phyloP scores from a whole-genome alignment of 2,113 vertebrate genomes.

The Nicator chloris region DNA sequence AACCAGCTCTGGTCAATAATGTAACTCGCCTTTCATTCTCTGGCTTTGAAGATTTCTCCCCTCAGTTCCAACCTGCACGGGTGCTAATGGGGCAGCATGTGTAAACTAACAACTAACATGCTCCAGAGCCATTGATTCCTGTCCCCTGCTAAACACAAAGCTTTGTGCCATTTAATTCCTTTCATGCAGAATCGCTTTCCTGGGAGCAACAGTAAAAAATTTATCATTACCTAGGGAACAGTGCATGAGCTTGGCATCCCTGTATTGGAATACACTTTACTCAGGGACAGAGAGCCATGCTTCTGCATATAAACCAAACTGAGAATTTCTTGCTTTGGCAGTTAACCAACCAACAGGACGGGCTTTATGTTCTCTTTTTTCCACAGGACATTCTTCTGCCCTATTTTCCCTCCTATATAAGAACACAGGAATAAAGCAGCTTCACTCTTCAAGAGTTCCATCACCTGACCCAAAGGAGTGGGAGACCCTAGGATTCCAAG shows the following conservation, averaged over 20 bases:
- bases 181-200: background rate
- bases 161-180: conserved; percentile 13
- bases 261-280: background rate
- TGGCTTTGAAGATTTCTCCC: background rate
- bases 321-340: background rate
- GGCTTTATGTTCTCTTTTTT: background rate
- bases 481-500: background rate
- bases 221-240: conserved; percentile 16
- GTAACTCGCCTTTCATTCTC: background rate
- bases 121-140: background rate
- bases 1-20: background rate
- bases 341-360: background rate
- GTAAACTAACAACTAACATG: background rate
- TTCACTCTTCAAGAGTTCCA: background rate
- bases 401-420: background rate
- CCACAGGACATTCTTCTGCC: background rate
- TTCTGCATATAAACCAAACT: background rate
- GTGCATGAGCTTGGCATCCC: background rate
- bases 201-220: conserved; percentile 34
- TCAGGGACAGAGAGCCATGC: background rate
- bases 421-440: background rate
- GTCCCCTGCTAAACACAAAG: conserved; percentile 36
- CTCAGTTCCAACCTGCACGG: background rate
- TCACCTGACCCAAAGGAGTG: background rate
- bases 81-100: background rate